Conservation (phyloP, 2,113 vertebrate species). For the Cairina moschata region DNA sequence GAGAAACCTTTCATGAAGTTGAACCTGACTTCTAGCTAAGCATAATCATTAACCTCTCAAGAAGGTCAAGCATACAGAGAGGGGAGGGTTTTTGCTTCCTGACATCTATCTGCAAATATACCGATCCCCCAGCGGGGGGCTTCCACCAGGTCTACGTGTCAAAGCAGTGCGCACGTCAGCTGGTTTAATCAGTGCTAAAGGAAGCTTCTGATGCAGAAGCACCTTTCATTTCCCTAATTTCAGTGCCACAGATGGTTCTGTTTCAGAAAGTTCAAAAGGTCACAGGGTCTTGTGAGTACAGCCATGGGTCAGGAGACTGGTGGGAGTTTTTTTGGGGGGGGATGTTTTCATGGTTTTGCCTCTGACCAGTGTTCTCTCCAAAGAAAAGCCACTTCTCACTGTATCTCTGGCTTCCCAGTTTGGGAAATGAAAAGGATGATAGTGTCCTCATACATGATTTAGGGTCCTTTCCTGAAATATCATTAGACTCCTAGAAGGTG, state of each 20-base stretch:
- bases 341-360: neutral
- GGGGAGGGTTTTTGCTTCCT: neutral
- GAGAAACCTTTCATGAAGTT: neutral
- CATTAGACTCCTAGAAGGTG: neutral
- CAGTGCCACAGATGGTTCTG: neutral
- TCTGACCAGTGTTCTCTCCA: neutral
- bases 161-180: neutral
- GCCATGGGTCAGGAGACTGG: neutral
- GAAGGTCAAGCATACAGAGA: neutral
- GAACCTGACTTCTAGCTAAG: neutral
- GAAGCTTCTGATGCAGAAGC: neutral
- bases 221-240: conserved; percentile 8
- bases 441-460: neutral
- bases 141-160: neutral
- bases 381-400: neutral
- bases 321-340: neutral
- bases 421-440: neutral
- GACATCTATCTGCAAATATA: neutral
- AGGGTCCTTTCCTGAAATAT: neutral
- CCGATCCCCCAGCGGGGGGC: neutral
- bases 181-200: neutral
- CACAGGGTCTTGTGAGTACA: neutral
- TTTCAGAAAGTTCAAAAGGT: neutral
- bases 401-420: neutral
- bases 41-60: conserved; percentile 14